Conservation (phyloP, 2,113 vertebrate species). For the Hyperoodon ampullatus region DNA sequence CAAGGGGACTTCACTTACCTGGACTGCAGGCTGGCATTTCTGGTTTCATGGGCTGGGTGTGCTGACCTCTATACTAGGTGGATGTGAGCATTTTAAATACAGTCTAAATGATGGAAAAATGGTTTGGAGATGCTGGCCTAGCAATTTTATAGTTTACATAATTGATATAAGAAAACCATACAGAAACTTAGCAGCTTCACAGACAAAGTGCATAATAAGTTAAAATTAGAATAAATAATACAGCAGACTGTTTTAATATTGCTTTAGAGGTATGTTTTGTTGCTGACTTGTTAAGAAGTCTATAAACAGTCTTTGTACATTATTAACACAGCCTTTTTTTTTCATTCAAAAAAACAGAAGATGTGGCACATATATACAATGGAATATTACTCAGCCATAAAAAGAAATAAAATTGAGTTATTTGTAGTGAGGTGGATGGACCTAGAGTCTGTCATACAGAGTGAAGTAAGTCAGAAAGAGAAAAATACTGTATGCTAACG, state of each 20-base stretch:
- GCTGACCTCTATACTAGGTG: rapidly evolving
- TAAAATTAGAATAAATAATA: background rate
- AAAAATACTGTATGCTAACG: too few relatives aligned
- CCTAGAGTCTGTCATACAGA: too few relatives aligned
- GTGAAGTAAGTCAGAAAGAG: too few relatives aligned
- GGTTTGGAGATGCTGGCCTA: background rate
- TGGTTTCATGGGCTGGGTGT: background rate
- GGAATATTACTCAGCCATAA: too few relatives aligned
- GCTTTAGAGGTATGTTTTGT: background rate
- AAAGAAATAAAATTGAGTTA: too few relatives aligned
- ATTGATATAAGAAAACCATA: background rate
- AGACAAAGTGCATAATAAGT: background rate
- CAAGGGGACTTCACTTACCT: rapidly evolving
- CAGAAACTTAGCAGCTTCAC: background rate
- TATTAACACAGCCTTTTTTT: background rate
- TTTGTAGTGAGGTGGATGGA: too few relatives aligned
- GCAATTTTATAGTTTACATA: background rate
- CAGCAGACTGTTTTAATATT: background rate
- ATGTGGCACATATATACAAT: too few relatives aligned
- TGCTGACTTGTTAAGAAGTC: background rate
- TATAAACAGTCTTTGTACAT: background rate
- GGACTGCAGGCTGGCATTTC: rapidly evolving
- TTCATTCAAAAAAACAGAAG: background rate
- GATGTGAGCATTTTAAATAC: background rate
- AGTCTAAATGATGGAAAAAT: background rate